Percentiles rank a stretch among this genome's conserved stretches.
Evolutionary conservation across 2,888 invertebrate genomes (phyloP).

Genomic region (Ochropacha duplaris): DNA sequence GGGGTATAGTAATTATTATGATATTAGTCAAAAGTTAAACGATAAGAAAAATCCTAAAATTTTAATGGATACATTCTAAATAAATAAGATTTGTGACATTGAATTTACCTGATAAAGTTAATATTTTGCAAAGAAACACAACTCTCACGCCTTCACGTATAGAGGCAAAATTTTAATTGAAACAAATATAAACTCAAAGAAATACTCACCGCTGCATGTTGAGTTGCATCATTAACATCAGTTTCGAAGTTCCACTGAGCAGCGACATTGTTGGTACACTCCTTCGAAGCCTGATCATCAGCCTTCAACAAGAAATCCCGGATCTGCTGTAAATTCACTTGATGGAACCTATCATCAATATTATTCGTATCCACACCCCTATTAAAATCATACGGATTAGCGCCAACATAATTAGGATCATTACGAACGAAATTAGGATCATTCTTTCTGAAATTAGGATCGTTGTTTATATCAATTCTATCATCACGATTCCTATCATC

Average conservation of each 20-base stretch:
- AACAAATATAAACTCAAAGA: conserved; percentile 1
- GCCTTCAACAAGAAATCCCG: conserved; percentile 86
- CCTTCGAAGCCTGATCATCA: conserved; percentile 89
- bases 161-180: no score
- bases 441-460: conserved; percentile 71
- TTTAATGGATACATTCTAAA: no score
- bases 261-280: conserved; percentile 93
- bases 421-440: conserved; percentile 79
- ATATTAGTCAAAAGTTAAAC: no score
- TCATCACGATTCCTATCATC: conserved; percentile 67
- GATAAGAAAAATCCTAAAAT: no score
- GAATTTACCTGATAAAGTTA: no score
- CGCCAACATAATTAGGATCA: conserved; percentile 70
- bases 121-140: no score
- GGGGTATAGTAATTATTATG: no score
- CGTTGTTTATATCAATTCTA: conserved; percentile 72
- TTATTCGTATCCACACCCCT: conserved; percentile 59
- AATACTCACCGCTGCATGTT: conserved; percentile 90
- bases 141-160: no score
- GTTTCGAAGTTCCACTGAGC: conserved; percentile 96
- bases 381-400: conserved; percentile 72
- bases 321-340: conserved; percentile 72
- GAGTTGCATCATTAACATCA: conserved; percentile 91
- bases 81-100: no score
- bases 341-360: conserved; percentile 70